A percentile compares a stretch with the other conserved stretches of the same genome.
These are phyloP conservation scores for Garra rufa DNA, from an alignment of 2,113 vertebrate genomes.

Conservation along the genomic window DNA sequence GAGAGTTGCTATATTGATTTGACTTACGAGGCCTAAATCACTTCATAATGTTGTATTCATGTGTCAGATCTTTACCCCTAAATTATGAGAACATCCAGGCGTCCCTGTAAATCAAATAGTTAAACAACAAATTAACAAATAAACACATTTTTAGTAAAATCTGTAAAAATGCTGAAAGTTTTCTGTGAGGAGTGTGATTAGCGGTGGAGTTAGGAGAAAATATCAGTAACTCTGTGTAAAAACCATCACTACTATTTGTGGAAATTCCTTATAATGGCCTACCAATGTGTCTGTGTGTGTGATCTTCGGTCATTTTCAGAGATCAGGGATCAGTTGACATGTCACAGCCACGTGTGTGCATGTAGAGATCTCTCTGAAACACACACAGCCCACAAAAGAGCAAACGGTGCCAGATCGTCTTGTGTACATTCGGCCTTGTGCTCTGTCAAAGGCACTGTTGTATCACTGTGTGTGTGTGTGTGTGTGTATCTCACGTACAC, in stretches of 20 bases:
- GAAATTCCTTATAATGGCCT: neutral
- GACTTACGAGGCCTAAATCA: neutral
- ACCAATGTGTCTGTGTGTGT: neutral
- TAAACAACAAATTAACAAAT: neutral
- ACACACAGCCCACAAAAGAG: slow-evolving; percentile 49
- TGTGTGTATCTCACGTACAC: slow-evolving; percentile 66
- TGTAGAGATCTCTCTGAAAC: slow-evolving; percentile 7
- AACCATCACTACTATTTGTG: neutral
- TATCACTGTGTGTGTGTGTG: slow-evolving; percentile 39
- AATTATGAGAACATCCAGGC: neutral
- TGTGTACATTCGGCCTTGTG: slow-evolving; percentile 45
- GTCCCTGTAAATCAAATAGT: neutral
- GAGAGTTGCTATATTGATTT: neutral
- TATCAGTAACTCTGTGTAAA: neutral
- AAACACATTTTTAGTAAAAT: neutral
- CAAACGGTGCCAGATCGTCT: slow-evolving; percentile 50
- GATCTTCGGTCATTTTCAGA: neutral
- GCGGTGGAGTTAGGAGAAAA: neutral
- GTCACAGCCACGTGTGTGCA: slow-evolving; percentile 1
- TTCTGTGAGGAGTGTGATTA: neutral
- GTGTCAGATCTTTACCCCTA: neutral
- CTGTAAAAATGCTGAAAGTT: neutral
- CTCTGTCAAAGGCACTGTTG: slow-evolving; percentile 48
- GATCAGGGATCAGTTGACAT: slow-evolving; percentile 1
- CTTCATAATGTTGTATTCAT: neutral